A percentile compares a stretch with the other conserved stretches of the same genome.
These are phyloP conservation scores for Drosophila ficusphila DNA, from an alignment of 1,140 invertebrate species.

Conservation along the genomic window DNA sequence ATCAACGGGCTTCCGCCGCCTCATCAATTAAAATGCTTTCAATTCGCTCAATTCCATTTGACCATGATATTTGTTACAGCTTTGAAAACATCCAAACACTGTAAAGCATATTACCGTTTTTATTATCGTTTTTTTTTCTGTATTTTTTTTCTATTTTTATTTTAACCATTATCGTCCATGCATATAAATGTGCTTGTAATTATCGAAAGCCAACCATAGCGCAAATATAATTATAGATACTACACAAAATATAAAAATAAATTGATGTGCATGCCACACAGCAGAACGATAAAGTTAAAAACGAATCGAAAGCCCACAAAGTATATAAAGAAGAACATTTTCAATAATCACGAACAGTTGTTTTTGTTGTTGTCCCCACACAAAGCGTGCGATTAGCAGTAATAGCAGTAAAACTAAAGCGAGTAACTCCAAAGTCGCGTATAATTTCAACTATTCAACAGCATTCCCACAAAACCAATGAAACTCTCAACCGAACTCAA, in stretches of 20 bases:
- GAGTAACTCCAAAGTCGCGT: conserved; percentile 15
- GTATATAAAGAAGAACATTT: conserved; percentile 33
- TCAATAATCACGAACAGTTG: conserved; percentile 43
- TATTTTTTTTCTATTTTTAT: conserved; percentile 23
- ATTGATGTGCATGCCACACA: conserved; percentile 49
- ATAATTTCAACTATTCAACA: conserved; percentile 40
- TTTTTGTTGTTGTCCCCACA: conserved; percentile 56
- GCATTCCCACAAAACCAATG: conserved; percentile 62
- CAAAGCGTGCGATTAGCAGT: conserved; percentile 54
- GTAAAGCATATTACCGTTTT: conserved; percentile 38
- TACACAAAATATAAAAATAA: conserved; percentile 42
- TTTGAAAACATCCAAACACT: conserved; percentile 17
- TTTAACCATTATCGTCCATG: conserved; percentile 41
- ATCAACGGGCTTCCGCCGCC: conserved; percentile 30
- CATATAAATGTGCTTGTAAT: conserved; percentile 71
- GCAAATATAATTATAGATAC: conserved; percentile 53
- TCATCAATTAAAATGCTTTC: conserved; percentile 48
- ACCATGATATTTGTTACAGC: conserved; percentile 47
- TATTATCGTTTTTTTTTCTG: conserved; percentile 29
- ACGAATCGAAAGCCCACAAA: conserved; percentile 13
- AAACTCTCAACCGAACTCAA: conserved; percentile 35
- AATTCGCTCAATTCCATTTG: conserved; percentile 39
- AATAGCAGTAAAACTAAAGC: conserved; percentile 9
- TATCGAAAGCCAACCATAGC: conserved; percentile 50
- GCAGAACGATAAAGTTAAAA: conserved; percentile 13